A percentile compares a stretch with the other conserved stretches of the same genome.
Conservation (phyloP, 2,797 vertebrate genomes). For the Helostoma temminkii region DNA sequence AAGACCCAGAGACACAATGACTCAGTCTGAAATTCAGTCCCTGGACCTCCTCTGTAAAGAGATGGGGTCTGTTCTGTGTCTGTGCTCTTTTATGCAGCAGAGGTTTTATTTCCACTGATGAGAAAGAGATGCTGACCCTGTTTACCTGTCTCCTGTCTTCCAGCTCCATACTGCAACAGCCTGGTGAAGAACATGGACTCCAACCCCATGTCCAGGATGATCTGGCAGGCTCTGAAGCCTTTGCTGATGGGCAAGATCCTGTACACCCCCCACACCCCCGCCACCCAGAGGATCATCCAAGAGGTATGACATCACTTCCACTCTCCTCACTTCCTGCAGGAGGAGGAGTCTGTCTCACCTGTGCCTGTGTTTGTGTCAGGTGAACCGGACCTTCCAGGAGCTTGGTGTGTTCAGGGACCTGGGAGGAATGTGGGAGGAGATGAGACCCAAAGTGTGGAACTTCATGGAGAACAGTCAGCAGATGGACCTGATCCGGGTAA, state of each 20-base stretch:
- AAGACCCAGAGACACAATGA: no score
- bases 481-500: constrained; percentile 91
- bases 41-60: no score
- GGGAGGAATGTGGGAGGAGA: constrained; percentile 95
- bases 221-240: constrained; percentile 95
- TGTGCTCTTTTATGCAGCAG: no score
- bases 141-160: not conserved
- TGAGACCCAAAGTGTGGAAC: constrained; percentile 91
- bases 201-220: constrained; percentile 94
- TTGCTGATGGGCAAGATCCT: constrained; percentile 95
- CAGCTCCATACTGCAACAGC: constrained; percentile 95
- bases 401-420: constrained; percentile 93
- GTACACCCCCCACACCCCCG: constrained; percentile 93
- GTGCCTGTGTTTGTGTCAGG: constrained; percentile 75
- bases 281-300: constrained; percentile 89
- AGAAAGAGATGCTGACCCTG: no score
- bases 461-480: constrained; percentile 94
- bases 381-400: constrained; percentile 97
- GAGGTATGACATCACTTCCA: constrained; percentile 84
- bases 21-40: no score
- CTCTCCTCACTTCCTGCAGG: rapidly evolving
- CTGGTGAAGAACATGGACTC: constrained; percentile 94
- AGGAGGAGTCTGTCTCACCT: not conserved
- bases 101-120: no score
- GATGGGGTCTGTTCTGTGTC: no score